Evolutionary conservation across 2,797 vertebrate species (phyloP).

Genomic region (Knipowitschia caucasica): DNA sequence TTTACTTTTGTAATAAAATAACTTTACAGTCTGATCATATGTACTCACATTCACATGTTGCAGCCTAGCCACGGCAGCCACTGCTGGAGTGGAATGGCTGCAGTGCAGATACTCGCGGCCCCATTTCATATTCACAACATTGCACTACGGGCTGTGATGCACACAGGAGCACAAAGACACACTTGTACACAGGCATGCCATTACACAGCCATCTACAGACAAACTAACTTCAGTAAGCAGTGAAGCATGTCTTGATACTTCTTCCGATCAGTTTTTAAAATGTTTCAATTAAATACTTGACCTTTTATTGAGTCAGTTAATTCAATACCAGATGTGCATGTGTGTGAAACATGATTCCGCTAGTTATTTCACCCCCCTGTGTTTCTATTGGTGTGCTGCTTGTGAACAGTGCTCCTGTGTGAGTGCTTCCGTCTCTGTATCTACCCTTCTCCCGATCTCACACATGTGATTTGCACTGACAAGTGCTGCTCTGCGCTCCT

Average conservation of each 20-base stretch:
- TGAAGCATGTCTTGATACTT: too few relatives aligned
- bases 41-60: not conserved
- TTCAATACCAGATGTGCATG: too few relatives aligned
- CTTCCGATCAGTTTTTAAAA: too few relatives aligned
- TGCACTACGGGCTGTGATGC: conserved; percentile 40
- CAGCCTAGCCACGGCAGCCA: conserved; percentile 28
- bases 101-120: conserved; percentile 71
- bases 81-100: conserved; percentile 51
- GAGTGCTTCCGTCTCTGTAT: too few relatives aligned
- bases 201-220: conserved; percentile 4
- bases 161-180: conserved; percentile 29
- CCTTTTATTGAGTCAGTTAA: too few relatives aligned
- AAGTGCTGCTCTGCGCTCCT: too few relatives aligned
- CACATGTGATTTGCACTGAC: too few relatives aligned
- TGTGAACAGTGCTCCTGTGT: too few relatives aligned
- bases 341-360: too few relatives aligned
- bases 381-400: too few relatives aligned
- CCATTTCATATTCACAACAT: conserved; percentile 76
- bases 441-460: too few relatives aligned
- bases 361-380: too few relatives aligned
- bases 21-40: not conserved
- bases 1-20: not conserved
- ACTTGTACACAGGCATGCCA: conserved; percentile 4
- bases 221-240: not conserved
- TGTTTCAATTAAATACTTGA: conserved; percentile 18